These are phyloP conservation scores for Akabosia matsudoensis DNA, from an alignment of 1,140 invertebrate genomes.

Conservation along the genomic window DNA sequence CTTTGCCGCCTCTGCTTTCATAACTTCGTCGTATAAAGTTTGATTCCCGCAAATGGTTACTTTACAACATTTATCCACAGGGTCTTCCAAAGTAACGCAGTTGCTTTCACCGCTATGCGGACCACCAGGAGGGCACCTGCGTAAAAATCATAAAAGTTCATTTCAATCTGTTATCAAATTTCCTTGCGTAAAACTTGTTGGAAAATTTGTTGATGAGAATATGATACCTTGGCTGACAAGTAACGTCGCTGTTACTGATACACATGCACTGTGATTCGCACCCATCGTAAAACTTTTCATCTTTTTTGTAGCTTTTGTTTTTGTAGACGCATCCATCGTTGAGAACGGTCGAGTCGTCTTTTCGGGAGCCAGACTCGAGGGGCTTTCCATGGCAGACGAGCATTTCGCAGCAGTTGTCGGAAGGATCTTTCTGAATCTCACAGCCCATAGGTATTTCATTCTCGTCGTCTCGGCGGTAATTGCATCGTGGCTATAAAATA, in stretches of 20 bases:
- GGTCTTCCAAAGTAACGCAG: constrained; percentile 69
- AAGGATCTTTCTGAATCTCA: constrained; percentile 46
- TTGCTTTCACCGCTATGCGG: constrained; percentile 57
- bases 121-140: constrained; percentile 57
- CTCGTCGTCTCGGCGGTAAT: constrained; percentile 42
- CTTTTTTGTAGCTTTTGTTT: constrained; percentile 68
- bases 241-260: constrained; percentile 65
- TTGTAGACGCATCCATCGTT: constrained; percentile 67
- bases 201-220: not conserved
- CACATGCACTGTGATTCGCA: constrained; percentile 75
- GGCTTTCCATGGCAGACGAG: constrained; percentile 49
- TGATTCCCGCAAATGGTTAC: constrained; percentile 53
- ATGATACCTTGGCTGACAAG: constrained; percentile 65
- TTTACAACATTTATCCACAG: constrained; percentile 76
- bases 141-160: not conserved
- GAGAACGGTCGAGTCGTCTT: constrained; percentile 48
- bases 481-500: constrained; percentile 40
- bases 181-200: too few species aligned
- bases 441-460: constrained; percentile 45
- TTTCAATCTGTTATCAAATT: not conserved
- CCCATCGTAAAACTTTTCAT: constrained; percentile 70
- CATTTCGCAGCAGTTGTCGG: constrained; percentile 52
- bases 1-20: constrained; percentile 34
- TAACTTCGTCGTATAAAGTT: constrained; percentile 41
- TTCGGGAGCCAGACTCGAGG: constrained; percentile 35